phyloP scores from a whole-genome alignment of 2,113 vertebrate species.

The Copsychus sechellarum region DNA sequence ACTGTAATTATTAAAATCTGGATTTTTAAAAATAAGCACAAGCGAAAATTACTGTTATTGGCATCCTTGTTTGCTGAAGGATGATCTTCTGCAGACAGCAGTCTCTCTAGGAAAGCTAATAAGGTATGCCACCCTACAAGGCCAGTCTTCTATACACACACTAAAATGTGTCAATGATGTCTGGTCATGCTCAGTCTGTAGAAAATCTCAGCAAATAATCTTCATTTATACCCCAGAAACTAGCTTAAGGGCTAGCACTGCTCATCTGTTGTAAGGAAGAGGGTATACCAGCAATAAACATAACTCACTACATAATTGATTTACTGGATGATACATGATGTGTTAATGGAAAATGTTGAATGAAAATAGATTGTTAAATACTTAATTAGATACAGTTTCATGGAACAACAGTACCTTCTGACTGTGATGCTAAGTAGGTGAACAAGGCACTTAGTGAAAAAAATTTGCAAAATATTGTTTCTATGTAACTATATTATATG shows the following conservation, averaged over 20 bases:
- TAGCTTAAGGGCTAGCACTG: neutral
- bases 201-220: neutral
- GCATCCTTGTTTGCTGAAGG: neutral
- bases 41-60: neutral
- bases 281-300: neutral
- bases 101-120: neutral
- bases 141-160: neutral
- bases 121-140: neutral
- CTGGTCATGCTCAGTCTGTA: neutral
- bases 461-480: neutral
- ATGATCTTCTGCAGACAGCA: neutral
- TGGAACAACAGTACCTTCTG: neutral
- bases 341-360: neutral
- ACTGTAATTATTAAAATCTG: neutral
- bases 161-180: rapidly evolving
- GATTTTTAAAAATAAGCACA: neutral
- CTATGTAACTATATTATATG: neutral
- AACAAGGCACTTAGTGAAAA: neutral
- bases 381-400: neutral
- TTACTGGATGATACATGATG: neutral
- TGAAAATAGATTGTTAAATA: neutral
- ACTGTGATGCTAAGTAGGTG: neutral
- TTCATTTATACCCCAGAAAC: neutral
- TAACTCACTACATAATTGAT: neutral
- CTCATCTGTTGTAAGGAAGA: neutral